A percentile compares a stretch with the other conserved stretches of the same genome.
Evolutionary conservation across 2,113 vertebrate species (phyloP).

Genomic region (Corythornis vintsioides): DNA sequence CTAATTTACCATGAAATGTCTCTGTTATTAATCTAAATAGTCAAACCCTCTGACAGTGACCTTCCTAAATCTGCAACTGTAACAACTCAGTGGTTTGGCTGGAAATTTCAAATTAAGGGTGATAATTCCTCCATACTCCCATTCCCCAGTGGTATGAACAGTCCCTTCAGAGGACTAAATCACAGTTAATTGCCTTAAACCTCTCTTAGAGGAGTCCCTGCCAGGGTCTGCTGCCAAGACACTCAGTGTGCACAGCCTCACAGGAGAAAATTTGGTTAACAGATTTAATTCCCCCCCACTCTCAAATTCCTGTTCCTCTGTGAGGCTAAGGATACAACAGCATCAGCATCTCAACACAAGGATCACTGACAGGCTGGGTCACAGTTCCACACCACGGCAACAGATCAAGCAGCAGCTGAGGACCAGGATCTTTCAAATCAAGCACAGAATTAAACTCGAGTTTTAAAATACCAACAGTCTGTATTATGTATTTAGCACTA

Average conservation of each 20-base stretch:
- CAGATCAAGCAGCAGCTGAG: not conserved
- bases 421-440: not conserved
- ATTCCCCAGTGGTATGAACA: not conserved
- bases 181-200: not conserved
- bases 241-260: rapidly evolving
- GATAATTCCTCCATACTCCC: not conserved
- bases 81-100: not conserved
- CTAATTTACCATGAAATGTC: conserved; percentile 2
- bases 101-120: not conserved
- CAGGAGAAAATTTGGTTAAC: not conserved
- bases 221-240: not conserved
- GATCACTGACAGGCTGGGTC: not conserved
- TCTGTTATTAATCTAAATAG: conserved; percentile 24
- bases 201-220: not conserved
- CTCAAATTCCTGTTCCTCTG: not conserved
- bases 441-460: not conserved
- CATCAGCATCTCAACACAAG: not conserved
- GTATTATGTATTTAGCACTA: not conserved
- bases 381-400: not conserved
- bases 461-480: not conserved
- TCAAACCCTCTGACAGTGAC: not conserved
- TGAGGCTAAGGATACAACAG: not conserved
- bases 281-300: not conserved
- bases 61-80: not conserved
- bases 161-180: not conserved